These are phyloP conservation scores for Mustela nigripes DNA, from an alignment of 2,113 vertebrate species.

Conservation along the genomic window DNA sequence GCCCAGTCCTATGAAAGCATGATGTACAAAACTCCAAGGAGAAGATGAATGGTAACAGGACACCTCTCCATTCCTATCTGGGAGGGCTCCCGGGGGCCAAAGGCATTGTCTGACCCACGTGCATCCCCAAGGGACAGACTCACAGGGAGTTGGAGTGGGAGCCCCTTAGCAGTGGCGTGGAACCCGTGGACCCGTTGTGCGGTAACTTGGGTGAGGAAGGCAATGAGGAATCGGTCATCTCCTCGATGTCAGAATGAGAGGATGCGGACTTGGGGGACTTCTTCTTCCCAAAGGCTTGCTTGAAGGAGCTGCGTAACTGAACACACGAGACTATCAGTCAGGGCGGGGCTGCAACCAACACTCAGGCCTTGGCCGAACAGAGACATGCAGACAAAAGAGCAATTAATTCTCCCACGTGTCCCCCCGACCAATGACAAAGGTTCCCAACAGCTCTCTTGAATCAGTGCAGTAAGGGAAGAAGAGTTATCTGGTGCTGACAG, in stretches of 20 bases:
- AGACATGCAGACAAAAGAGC: constrained; percentile 85
- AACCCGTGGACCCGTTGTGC: constrained; percentile 91
- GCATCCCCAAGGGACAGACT: constrained; percentile 75
- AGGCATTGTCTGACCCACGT: background rate
- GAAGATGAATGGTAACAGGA: background rate
- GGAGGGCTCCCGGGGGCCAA: background rate
- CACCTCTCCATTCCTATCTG: background rate
- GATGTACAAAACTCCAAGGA: background rate
- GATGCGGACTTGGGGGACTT: constrained; percentile 99
- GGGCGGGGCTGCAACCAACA: background rate
- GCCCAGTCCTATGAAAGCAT: background rate
- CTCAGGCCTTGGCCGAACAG: background rate
- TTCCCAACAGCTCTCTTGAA: constrained; percentile 34
- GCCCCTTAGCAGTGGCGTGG: constrained; percentile 92
- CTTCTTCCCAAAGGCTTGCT: constrained; percentile 99
- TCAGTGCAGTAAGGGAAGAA: constrained; percentile 84
- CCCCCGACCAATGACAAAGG: background rate
- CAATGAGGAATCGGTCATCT: constrained; percentile 98
- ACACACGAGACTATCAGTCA: constrained; percentile 71
- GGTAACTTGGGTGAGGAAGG: constrained; percentile 97
- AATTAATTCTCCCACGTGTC: background rate
- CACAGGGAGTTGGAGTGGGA: constrained; percentile 97
- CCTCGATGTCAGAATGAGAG: constrained; percentile 99
- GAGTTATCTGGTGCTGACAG: constrained; percentile 74
- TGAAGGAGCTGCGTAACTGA: constrained; percentile 99